Evolutionary conservation across 2,888 invertebrate genomes (phyloP).

Genomic region (Drosophila silvestris): DNA sequence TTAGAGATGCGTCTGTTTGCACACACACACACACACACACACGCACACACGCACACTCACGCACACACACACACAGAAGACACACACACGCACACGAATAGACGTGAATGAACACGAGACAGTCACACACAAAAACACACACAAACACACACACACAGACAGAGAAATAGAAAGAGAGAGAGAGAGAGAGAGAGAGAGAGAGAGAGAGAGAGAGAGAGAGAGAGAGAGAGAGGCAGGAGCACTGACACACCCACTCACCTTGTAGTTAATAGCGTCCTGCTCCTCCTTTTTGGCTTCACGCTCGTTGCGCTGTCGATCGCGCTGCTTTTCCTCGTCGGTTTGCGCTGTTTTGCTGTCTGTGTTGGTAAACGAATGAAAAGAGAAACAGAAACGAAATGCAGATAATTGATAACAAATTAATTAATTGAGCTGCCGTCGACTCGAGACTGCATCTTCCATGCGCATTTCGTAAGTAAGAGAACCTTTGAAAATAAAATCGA

Average conservation of each 20-base stretch:
- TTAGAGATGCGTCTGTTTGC: slow-evolving; percentile 52
- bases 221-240: slow-evolving; percentile 18
- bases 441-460: slow-evolving; percentile 24
- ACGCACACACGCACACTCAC: background rate
- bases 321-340: slow-evolving; percentile 86
- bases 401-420: slow-evolving; percentile 11
- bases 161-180: slow-evolving; percentile 15
- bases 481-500: slow-evolving; percentile 20
- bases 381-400: slow-evolving; percentile 32
- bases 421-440: slow-evolving; percentile 7
- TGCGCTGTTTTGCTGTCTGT: slow-evolving; percentile 85
- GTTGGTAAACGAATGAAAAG: slow-evolving; percentile 11
- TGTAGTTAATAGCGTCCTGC: slow-evolving; percentile 85
- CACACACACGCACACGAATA: slow-evolving; percentile 2
- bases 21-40: slow-evolving; percentile 49
- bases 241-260: slow-evolving; percentile 81
- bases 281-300: slow-evolving; percentile 85
- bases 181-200: slow-evolving; percentile 6
- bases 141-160: slow-evolving; percentile 13
- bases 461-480: slow-evolving; percentile 29
- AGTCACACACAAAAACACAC: background rate
- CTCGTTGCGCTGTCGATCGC: slow-evolving; percentile 85
- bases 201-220: slow-evolving; percentile 11
- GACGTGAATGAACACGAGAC: slow-evolving; percentile 7
- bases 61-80: background rate